Evolutionary conservation across 2,888 invertebrate genomes (phyloP).

Genomic region (Lathronympha strigana): DNA sequence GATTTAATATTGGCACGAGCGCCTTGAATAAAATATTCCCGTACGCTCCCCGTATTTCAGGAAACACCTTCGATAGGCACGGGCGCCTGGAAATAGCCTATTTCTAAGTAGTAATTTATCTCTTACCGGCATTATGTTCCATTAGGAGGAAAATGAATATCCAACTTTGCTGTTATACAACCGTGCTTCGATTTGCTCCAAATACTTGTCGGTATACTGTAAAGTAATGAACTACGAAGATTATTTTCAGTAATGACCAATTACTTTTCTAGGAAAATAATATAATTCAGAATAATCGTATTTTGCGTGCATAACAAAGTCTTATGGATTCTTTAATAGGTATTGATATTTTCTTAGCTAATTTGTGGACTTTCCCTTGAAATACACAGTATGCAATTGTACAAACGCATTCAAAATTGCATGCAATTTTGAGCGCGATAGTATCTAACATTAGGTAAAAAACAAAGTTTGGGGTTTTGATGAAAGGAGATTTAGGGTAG

Average conservation of each 20-base stretch:
- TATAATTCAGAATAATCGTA: conserved; percentile 1
- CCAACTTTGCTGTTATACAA: neutral
- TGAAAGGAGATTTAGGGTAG: neutral
- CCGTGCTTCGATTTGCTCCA: neutral
- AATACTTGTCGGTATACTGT: neutral
- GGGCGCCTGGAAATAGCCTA: conserved; percentile 18
- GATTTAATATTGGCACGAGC: neutral
- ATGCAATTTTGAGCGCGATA: no score
- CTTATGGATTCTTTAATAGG: conserved; percentile 10
- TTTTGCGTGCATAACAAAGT: conserved; percentile 8
- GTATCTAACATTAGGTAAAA: no score
- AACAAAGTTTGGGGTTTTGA: neutral
- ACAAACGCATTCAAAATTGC: no score
- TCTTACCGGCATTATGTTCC: conserved; percentile 13
- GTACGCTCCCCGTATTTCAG: conserved; percentile 12
- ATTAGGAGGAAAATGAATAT: conserved; percentile 21
- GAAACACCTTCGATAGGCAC: conserved; percentile 17
- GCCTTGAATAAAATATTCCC: conserved; percentile 23
- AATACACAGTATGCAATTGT: no score
- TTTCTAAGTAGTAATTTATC: conserved; percentile 27
- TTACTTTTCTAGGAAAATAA: conserved; percentile 10
- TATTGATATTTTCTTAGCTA: conserved; percentile 15
- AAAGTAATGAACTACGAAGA: neutral
- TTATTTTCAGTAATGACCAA: neutral
- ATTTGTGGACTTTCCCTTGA: conserved; percentile 7